Evolutionary conservation across 2,797 vertebrate species (phyloP).

Genomic region (Hippoglossus hippoglossus): DNA sequence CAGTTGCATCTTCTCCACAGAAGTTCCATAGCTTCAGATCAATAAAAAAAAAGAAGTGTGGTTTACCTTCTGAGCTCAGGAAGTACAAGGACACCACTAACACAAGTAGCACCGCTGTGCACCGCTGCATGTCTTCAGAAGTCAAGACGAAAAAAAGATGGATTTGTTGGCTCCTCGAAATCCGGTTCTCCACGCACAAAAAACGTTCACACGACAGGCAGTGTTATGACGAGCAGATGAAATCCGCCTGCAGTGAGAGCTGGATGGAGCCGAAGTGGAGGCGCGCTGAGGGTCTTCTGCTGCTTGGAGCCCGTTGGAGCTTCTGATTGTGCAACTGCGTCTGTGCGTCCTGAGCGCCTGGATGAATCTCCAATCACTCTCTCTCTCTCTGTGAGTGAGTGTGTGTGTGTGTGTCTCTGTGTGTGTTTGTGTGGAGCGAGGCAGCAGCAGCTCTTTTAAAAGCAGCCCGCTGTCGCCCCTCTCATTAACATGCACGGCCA

Average conservation of each 20-base stretch:
- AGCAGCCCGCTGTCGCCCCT: constrained; percentile 84
- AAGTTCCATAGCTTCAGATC: neutral
- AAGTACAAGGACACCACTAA: constrained; percentile 89
- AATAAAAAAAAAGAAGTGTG: neutral
- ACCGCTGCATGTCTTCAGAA: constrained; percentile 87
- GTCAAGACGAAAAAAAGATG: neutral
- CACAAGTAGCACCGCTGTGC: constrained; percentile 89
- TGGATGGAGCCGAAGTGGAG: constrained; percentile 8
- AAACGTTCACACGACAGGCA: neutral
- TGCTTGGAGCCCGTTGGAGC: constrained; percentile 35
- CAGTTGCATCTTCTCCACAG: neutral
- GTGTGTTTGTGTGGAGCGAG: constrained; percentile 18
- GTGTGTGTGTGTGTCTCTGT: too few relatives aligned
- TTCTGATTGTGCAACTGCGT: constrained; percentile 67
- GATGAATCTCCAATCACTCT: constrained; percentile 49
- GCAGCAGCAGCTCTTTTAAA: constrained; percentile 86
- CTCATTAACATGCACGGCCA: constrained; percentile 97
- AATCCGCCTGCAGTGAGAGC: constrained; percentile 44
- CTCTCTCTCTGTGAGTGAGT: constrained; percentile 17
- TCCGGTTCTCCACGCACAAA: neutral
- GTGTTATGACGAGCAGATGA: constrained; percentile 18
- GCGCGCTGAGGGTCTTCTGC: constrained; percentile 18
- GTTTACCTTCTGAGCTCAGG: constrained; percentile 91
- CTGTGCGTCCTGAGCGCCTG: constrained; percentile 60
- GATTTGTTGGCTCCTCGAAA: constrained; percentile 42